phyloP scores from a whole-genome alignment of 2,888 invertebrate genomes.

The Drosophila trichaetosa region DNA sequence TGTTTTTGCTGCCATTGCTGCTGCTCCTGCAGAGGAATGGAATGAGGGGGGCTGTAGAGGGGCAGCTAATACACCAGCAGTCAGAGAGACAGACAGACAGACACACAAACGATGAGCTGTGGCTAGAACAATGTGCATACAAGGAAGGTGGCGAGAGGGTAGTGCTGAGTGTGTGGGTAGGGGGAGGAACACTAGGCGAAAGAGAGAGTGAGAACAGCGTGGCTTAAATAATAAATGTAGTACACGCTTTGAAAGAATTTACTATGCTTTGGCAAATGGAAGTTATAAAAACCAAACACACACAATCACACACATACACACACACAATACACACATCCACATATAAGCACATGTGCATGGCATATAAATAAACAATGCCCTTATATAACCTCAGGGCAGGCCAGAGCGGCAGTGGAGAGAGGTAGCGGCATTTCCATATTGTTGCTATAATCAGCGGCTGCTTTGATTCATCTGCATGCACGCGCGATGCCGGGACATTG shows the following conservation, averaged over 20 bases:
- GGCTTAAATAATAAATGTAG: constrained; percentile 77
- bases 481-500: constrained; percentile 49
- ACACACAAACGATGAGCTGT: constrained; percentile 22
- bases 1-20: constrained; percentile 30
- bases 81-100: constrained; percentile 37
- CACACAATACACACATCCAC: constrained; percentile 17
- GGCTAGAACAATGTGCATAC: constrained; percentile 61
- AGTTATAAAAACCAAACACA: constrained; percentile 72
- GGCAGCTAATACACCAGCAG: constrained; percentile 59
- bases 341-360: constrained; percentile 41
- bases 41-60: neutral
- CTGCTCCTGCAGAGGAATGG: constrained; percentile 7
- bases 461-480: constrained; percentile 78
- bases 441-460: constrained; percentile 78
- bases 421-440: constrained; percentile 73
- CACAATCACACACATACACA: constrained; percentile 18
- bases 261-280: constrained; percentile 77
- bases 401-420: constrained; percentile 19
- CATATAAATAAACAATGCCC: constrained; percentile 76
- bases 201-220: constrained; percentile 48
- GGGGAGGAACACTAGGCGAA: neutral
- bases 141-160: neutral
- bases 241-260: constrained; percentile 78
- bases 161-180: neutral
- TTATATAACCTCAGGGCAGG: constrained; percentile 57